Base-by-base conservation (phyloP, 2,888 invertebrate genomes). In the Neoascia interrupta region DNA sequence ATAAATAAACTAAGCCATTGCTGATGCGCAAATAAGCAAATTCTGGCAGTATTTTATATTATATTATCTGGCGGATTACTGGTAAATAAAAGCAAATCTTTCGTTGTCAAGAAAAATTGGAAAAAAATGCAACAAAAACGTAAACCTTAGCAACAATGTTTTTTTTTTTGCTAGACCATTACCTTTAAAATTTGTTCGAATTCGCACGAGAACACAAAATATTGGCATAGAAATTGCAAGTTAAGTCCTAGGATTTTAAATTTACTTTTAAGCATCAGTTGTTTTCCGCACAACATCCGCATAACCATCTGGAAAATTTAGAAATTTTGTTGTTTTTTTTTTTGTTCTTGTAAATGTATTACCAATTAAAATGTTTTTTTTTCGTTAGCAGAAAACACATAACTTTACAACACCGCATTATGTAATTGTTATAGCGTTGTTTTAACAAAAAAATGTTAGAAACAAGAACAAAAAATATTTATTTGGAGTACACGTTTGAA, bases 221-320 rank as follows among this genome's bases (percentile, higher is more conserved):
- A 39, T 34, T 47, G 63, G 63, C 34, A 53, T 64, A 43, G 49
- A 28, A 63, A 37, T 43, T 66, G 53, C 31, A 54, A 68, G 45
- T 60, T 39, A 53, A 49, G 36, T 72, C 61, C 69, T 69, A 70
- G 39, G 51, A 49, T 34, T 39, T 41, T 39, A 63, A 36, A 37
- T 68, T 31, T 54, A 23, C 15, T 41, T 13, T 39, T 51, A 49
- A 56, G 72, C 54, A 56, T 79, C 79, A 73, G 54, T 66, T 79
- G 66, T 36, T 10, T 49, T 66, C 73, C 41, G 60, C 60, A 79
- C 73, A 79, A 79, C 73, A 79, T 73, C 73, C 72, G 73, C 79
- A 79, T 37, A 79, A 73, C 73, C 72, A 79, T 79, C 79, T 79
- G 73, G 13, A 79, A 79, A 73, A 56, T 79, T 73, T 66, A 73